These are phyloP conservation scores for Narcine bancroftii DNA, from an alignment of 2,113 vertebrate species.

Conservation along the genomic window DNA sequence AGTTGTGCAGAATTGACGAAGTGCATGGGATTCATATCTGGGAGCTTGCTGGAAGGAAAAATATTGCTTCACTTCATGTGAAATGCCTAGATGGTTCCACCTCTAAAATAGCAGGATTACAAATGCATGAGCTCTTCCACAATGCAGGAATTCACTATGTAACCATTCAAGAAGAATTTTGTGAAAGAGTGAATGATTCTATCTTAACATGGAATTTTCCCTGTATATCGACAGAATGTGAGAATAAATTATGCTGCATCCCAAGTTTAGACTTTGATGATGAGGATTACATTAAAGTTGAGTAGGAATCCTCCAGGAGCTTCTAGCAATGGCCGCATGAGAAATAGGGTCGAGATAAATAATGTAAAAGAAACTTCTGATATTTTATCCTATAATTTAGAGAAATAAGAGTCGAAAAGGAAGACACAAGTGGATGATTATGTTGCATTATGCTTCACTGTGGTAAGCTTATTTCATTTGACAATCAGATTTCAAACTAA, in stretches of 20 bases:
- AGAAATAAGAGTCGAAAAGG: not conserved
- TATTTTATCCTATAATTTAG: not conserved
- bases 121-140: conserved; percentile 65
- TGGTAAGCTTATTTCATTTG: not conserved
- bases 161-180: conserved; percentile 66
- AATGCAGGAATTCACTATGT: conserved; percentile 61
- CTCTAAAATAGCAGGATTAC: conserved; percentile 47
- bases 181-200: conserved; percentile 42
- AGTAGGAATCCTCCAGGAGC: conserved; percentile 41
- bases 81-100: conserved; percentile 50
- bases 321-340: not conserved
- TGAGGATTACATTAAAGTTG: conserved; percentile 49
- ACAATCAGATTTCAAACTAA: not conserved
- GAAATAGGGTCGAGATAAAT: conserved; percentile 41
- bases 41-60: conserved; percentile 64
- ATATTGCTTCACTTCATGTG: conserved; percentile 68
- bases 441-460: not conserved
- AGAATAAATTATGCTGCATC: conserved; percentile 61
- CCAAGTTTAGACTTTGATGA: conserved; percentile 42
- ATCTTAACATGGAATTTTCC: conserved; percentile 51
- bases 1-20: conserved; percentile 51
- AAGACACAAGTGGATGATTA: conserved; percentile 24
- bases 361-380: conserved; percentile 43
- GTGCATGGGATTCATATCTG: conserved; percentile 65
- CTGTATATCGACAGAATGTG: conserved; percentile 58